A percentile compares a stretch with the other conserved stretches of the same genome.
Evolutionary conservation across 2,888 invertebrate species (phyloP).

Genomic region (Andricus curvator): DNA sequence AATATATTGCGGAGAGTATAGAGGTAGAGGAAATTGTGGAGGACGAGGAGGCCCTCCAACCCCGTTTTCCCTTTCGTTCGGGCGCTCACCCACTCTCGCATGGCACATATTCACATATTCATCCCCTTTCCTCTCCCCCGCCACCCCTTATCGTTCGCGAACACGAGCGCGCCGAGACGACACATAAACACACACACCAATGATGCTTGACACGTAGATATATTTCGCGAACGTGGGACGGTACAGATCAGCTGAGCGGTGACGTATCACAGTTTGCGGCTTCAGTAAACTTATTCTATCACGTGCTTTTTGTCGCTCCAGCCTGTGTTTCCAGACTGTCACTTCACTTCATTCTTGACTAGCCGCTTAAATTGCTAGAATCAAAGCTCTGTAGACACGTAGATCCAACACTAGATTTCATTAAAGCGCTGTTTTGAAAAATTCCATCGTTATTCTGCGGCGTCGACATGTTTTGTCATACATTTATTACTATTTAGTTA

Average conservation of each 20-base stretch:
- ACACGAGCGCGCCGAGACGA: constrained; percentile 53
- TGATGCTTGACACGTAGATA: constrained; percentile 44
- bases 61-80: constrained; percentile 73
- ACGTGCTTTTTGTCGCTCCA: constrained; percentile 46
- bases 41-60: constrained; percentile 64
- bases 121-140: constrained; percentile 56
- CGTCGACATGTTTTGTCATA: not conserved
- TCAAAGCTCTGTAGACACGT: too few relatives aligned
- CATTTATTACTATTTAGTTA: too few relatives aligned
- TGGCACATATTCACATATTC: constrained; percentile 74
- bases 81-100: constrained; percentile 63
- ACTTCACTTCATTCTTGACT: not conserved
- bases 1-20: constrained; percentile 60
- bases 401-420: too few relatives aligned
- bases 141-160: constrained; percentile 53
- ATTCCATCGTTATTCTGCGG: too few relatives aligned
- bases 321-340: not conserved
- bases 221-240: constrained; percentile 58
- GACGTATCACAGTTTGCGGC: constrained; percentile 60
- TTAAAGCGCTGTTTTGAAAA: too few relatives aligned
- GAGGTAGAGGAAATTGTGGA: constrained; percentile 49
- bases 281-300: constrained; percentile 64
- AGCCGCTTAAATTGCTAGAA: too few relatives aligned
- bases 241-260: constrained; percentile 66
- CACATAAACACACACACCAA: constrained; percentile 50